Evolutionary conservation across 2,888 invertebrate genomes (phyloP), one percentile per base, ranked within the genome.

Genomic region (Patella caerulea): DNA sequence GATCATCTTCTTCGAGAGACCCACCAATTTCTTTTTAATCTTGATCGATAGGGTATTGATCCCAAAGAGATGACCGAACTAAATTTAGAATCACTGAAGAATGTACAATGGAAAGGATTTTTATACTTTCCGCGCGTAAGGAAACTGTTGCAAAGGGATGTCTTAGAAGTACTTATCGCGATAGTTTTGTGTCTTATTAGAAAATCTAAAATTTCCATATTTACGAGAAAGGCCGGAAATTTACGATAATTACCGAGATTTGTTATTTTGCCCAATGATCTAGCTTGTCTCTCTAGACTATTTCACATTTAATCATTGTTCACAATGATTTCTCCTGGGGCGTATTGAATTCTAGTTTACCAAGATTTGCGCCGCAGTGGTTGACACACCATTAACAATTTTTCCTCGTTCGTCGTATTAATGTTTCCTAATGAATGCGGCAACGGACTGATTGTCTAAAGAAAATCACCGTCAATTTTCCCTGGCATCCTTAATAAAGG

Each of bases 301-400:
- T 19, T 65, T 65, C 65, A 24, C 65, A 65, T 65, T 65, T 65
- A 65, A 65, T 65, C 65, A 65, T 65, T 65, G 19, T 65, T 65
- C 65, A 65, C 65, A 19, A 24, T 65, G 65, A 65, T 65, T 65
- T 65, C 65, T 65, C 65, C 9, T 19, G 65, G 65, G 65, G 24
- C 65, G 19, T 19, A 65, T 65, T 65, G 19, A 12, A 65, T 65
- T 24, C 65, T 65, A 65, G 19, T 65, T 65, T 65, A 65, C 65
- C 24, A 19, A 65, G 65, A 65, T 65, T 65, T 65, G 65, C 24
- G 65, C 24, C 65, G 65, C 19, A 24, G 65, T 12, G 19, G 19
- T 65, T 24, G 19, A 19, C 65, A 24, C 65, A 24, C 19, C 19
- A 65, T 65, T 65, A 65, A 65, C 65, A 65, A 15, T 65, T 65